These are phyloP conservation scores for Globia sparganii DNA, from an alignment of 2,888 invertebrate genomes.

Conservation along the genomic window DNA sequence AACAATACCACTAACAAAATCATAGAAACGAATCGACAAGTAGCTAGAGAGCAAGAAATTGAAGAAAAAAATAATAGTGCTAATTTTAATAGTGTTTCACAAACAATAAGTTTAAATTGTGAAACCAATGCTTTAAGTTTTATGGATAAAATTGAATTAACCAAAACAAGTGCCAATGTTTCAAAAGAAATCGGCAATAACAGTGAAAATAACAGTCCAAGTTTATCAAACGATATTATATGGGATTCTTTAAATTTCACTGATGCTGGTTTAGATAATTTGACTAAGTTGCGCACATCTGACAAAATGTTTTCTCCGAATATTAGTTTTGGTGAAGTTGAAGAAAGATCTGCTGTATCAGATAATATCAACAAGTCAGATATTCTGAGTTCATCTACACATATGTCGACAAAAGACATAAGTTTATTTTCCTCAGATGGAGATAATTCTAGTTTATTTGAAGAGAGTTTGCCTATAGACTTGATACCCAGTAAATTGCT, in stretches of 20 bases:
- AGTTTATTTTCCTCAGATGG: slow-evolving; percentile 87
- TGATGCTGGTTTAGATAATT: slow-evolving; percentile 76
- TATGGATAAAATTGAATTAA: slow-evolving; percentile 19
- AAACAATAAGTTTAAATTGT: not conserved
- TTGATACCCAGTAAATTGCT: slow-evolving; percentile 86
- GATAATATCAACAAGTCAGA: slow-evolving; percentile 45
- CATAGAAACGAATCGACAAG: not conserved
- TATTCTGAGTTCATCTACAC: slow-evolving; percentile 65
- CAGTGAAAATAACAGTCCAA: slow-evolving; percentile 40
- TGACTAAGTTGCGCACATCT: slow-evolving; percentile 75
- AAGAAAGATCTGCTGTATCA: slow-evolving; percentile 64
- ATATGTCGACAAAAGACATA: slow-evolving; percentile 76
- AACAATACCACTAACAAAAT: not conserved
- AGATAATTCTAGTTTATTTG: slow-evolving; percentile 90
- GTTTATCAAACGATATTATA: slow-evolving; percentile 73
- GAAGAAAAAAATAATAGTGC: not conserved
- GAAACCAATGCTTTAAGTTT: slow-evolving; percentile 6
- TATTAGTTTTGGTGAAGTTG: slow-evolving; percentile 80
- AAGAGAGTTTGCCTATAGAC: slow-evolving; percentile 90
- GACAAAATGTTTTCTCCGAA: slow-evolving; percentile 81
- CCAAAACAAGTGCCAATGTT: slow-evolving; percentile 17
- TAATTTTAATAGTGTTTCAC: not conserved
- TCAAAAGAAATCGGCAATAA: slow-evolving; percentile 18
- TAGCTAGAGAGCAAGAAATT: not conserved
- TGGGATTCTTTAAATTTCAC: slow-evolving; percentile 86